These are phyloP conservation scores for Proales similis DNA, from an alignment of 1,140 invertebrate species.

Conservation along the genomic window DNA sequence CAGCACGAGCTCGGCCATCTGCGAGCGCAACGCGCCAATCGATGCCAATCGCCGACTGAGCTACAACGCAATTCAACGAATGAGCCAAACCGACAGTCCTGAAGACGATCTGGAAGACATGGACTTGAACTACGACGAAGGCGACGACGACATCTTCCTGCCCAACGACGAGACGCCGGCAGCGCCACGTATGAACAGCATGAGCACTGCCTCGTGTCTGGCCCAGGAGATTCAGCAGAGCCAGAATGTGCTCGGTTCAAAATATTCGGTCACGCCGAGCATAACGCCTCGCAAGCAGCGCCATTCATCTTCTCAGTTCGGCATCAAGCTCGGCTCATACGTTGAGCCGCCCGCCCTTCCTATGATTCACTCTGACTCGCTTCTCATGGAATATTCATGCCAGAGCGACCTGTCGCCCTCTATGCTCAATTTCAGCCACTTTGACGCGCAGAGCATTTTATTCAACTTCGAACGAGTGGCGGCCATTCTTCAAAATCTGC, in stretches of 20 bases:
- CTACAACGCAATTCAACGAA: too few relatives aligned
- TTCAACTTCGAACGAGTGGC: slow-evolving; percentile 11
- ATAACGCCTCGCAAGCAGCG: slow-evolving; percentile 26
- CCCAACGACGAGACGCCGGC: slow-evolving; percentile 1
- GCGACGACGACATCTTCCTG: slow-evolving; percentile 32
- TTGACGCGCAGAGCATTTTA: slow-evolving; percentile 13
- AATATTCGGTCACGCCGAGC: slow-evolving; percentile 2
- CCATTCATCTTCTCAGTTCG: too few relatives aligned
- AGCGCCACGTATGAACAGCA: slow-evolving; percentile 23
- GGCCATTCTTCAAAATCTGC: neutral
- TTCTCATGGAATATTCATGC: neutral
- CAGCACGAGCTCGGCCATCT: too few relatives aligned
- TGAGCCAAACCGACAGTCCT: too few relatives aligned
- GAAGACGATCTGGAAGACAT: slow-evolving; percentile 24
- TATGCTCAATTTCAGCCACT: slow-evolving; percentile 20
- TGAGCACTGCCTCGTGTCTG: slow-evolving; percentile 17
- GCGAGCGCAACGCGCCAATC: too few relatives aligned
- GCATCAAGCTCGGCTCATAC: neutral
- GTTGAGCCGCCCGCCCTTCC: neutral
- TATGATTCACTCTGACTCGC: neutral
- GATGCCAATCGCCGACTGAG: too few relatives aligned
- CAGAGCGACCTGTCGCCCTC: neutral
- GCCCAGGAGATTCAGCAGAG: slow-evolving; percentile 33
- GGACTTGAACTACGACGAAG: slow-evolving; percentile 17
- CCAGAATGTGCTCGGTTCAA: too few relatives aligned